These are phyloP conservation scores for Toxonevra muliebris DNA, from an alignment of 2,888 invertebrate species.

Conservation along the genomic window DNA sequence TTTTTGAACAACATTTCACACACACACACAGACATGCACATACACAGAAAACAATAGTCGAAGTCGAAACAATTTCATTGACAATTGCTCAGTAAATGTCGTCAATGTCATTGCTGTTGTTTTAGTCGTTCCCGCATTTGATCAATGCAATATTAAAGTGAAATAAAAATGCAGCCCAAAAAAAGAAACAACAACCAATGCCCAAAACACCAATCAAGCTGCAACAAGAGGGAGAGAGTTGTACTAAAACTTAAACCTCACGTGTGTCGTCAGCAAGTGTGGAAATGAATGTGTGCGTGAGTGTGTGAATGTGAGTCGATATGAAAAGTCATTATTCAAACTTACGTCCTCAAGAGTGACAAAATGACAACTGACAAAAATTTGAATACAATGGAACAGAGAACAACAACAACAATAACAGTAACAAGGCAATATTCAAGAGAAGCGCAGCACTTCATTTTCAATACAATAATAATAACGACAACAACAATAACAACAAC, in stretches of 20 bases:
- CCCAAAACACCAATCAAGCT: no score
- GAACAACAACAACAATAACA: constrained; percentile 23
- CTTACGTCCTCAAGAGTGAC: constrained; percentile 44
- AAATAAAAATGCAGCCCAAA: no score
- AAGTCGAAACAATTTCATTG: no score
- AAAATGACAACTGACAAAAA: constrained; percentile 48
- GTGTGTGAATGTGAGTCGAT: constrained; percentile 32
- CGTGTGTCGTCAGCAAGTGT: not conserved
- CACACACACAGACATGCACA: no score
- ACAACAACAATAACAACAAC: constrained; percentile 36
- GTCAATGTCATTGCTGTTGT: no score
- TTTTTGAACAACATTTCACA: no score
- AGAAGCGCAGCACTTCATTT: not conserved
- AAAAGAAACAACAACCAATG: no score
- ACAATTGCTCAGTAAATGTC: no score
- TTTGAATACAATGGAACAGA: constrained; percentile 47
- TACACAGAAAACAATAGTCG: no score
- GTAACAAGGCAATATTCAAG: constrained; percentile 16
- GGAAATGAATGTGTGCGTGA: not conserved
- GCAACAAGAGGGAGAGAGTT: no score
- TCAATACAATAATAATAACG: constrained; percentile 34
- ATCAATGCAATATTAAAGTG: no score
- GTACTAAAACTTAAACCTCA: not conserved
- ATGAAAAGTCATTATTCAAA: constrained; percentile 42
- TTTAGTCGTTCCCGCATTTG: no score